Conservation (phyloP, 2,888 invertebrate genomes). For the Tetramorium bicarinatum region DNA sequence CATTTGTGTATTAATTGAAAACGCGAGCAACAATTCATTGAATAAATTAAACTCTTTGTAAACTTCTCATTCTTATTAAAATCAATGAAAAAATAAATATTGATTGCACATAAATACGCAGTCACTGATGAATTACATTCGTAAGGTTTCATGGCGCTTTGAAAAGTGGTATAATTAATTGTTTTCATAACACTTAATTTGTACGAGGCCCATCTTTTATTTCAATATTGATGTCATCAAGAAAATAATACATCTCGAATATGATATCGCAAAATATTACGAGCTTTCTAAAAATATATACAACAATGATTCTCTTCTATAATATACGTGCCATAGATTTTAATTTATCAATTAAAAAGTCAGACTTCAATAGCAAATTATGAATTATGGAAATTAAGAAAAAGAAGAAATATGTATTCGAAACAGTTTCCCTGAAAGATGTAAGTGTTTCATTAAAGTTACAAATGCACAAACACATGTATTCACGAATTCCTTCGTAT, state of each 20-base stretch:
- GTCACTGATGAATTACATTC: too few species aligned
- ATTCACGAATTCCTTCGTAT: constrained; percentile 29
- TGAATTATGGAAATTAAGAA: neutral
- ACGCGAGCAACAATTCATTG: too few species aligned
- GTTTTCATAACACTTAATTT: neutral
- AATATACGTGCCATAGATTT: neutral
- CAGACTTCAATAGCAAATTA: neutral
- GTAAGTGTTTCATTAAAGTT: constrained; percentile 26
- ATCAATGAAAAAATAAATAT: too few species aligned
- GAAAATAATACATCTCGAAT: neutral
- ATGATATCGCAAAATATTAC: neutral
- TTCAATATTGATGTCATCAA: neutral
- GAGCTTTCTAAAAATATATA: neutral
- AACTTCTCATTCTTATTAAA: too few species aligned
- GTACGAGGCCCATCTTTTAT: neutral
- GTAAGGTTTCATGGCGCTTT: too few species aligned
- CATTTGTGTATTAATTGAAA: neutral
- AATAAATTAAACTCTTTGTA: too few species aligned
- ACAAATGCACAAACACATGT: neutral
- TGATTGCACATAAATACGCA: too few species aligned
- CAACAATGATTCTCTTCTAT: neutral
- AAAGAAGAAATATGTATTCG: neutral
- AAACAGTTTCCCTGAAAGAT: neutral
- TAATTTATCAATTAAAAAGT: neutral
- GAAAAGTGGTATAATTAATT: neutral